A percentile compares a stretch with the other conserved stretches of the same genome.
Evolutionary conservation across 1,140 invertebrate genomes (phyloP).

Genomic region (Eumaeus atala): DNA sequence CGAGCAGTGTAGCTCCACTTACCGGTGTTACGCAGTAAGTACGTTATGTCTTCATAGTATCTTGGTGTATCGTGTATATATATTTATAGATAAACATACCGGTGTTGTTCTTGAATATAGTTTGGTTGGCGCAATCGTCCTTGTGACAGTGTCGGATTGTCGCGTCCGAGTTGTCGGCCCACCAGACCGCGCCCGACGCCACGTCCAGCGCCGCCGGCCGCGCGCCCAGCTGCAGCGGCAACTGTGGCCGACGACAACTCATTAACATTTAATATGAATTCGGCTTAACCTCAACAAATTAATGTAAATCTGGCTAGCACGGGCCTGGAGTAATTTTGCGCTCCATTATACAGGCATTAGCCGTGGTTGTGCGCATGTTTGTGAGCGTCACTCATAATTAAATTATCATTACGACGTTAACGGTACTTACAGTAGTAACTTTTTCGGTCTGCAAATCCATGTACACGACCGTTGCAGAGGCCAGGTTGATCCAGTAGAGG

Average conservation of each 20-base stretch:
- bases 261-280: too few relatives aligned
- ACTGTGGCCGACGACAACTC: conserved; percentile 17
- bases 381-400: too few relatives aligned
- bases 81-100: conserved; percentile 49
- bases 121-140: conserved; percentile 43
- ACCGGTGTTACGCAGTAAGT: too few relatives aligned
- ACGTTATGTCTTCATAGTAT: too few relatives aligned
- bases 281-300: too few relatives aligned
- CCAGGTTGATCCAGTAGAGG: conserved; percentile 83
- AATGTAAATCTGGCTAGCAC: too few relatives aligned
- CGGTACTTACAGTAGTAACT: conserved; percentile 48
- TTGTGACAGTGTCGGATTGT: conserved; percentile 77
- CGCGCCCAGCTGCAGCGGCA: conserved; percentile 39
- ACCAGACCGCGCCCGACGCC: conserved; percentile 75
- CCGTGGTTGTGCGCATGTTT: too few relatives aligned
- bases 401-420: too few relatives aligned
- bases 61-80: too few relatives aligned
- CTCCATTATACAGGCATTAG: too few relatives aligned
- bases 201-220: conserved; percentile 76
- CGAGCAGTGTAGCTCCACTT: too few relatives aligned
- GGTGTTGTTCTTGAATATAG: conserved; percentile 72
- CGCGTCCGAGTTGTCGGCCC: conserved; percentile 75
- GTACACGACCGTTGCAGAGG: conserved; percentile 78
- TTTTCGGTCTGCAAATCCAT: conserved; percentile 74
- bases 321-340: too few relatives aligned